Base-by-base conservation (phyloP, 1,140 invertebrate species). In the Carposina sasakii region DNA sequence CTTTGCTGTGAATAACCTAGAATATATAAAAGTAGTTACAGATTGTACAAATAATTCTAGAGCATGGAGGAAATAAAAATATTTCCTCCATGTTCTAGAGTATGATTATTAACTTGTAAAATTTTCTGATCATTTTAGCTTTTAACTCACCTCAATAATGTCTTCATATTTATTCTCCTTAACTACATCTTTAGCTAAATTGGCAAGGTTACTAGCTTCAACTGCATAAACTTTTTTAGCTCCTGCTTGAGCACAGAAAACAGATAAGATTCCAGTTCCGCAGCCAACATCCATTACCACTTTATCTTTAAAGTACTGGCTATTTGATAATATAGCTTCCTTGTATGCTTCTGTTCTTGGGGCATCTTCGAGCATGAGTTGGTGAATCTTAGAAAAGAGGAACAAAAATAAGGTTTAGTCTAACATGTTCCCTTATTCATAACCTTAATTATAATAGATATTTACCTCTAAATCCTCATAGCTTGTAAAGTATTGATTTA, bases 191-290 rank as follows among this genome's bases (percentile, higher is more conserved):
- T 93, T 91, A 3, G 96, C 94, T 57, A 97, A 87, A 81, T 92
- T 92, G 36, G 96, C 93, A 33, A 97, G 90, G 63, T 96, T 91
- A 39, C 96, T 97, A 57, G 95, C 93, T 89, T 98, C 95, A 21
- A 99, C 91, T 34, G 95, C 97, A 71, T 96, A 95, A 5, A 99
- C 96, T 86, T 93, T 93, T 33, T 90, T 89, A 33, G 97, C 97
- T 22, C 97, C 98, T 46, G 96, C 96, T 83, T 96, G 92, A 13
- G 96, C 96, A 72, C 94, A 95, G 88, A 98, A 98, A 88, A 99
- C 92, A 15, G 96, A 98, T 8, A 99, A 86, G 67, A 99, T 99
- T 20, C 92, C 97, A 22, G 98, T 99, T 1, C 98, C 98, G 81
- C 96, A 98, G 12, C 98, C 98, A 43, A 99, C 92, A 87, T 99